Evolutionary conservation across 2,888 invertebrate species (phyloP), one percentile per base, ranked within the genome.

Genomic region (Exephanes ischioxanthus): DNA sequence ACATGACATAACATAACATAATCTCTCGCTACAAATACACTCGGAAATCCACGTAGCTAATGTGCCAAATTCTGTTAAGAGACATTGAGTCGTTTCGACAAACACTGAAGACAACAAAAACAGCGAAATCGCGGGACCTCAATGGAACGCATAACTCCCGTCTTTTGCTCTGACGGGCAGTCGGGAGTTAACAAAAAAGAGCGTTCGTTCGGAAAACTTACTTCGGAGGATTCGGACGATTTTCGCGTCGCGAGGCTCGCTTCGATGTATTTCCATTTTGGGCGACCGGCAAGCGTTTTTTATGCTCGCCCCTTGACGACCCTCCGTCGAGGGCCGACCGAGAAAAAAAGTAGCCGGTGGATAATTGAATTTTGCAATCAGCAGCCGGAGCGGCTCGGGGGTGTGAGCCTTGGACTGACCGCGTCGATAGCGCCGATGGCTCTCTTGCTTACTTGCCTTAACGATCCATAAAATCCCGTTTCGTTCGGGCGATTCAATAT

Each of bases 351-450:
- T 73, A 55, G 67, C 58, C 77, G 75, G 76, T 75, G 80, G 82
- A 84, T 86, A 87, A 87, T 84, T 76, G 71, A 86, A 83, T 86
- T 86, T 79, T 66, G 82, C 82, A 77, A 85, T 83, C 85, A 85
- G 72, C 80, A 68, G 71, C 76, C 67, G 37, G 61, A 71, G 71
- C 70, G n/a, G 72, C 51, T 81, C 68, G 19, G 73, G 84, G 73
- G 71, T 72, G 73, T 72, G 80, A 77, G 37, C 51, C 30, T 80
- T 80, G 76, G 53, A 77, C 77, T 85, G 85, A 80, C 83, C 83
- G 55, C 83, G 55, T 72, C 53, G 76, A 41, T 0, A 73, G 58
- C 67, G 71, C 80, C 82, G 55, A 51, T n/a, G 16, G 51, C 68
- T 80, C 70, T 19, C 71, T 30, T 51, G 11, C 16, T 63, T 53